Percentiles rank a stretch among this genome's conserved stretches.
Conservation (phyloP, 2,797 vertebrate genomes). For the Enteromius argenteus region DNA sequence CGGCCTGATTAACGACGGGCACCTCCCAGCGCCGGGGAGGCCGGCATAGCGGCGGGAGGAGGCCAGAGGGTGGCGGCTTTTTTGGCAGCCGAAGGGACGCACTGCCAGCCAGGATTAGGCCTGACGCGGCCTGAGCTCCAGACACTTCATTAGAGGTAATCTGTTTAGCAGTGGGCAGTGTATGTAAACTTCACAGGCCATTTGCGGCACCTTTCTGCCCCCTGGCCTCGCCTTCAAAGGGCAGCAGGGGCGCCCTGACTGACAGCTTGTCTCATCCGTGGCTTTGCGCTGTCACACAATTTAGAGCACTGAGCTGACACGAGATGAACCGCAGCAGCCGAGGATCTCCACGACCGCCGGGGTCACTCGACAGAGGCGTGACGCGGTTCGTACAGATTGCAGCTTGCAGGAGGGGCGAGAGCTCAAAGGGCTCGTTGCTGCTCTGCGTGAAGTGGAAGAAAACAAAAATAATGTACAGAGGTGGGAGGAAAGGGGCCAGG, state of each 20-base stretch:
- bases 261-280: slow-evolving; percentile 92
- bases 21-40: slow-evolving; percentile 88
- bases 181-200: slow-evolving; percentile 99
- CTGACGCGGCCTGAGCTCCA: slow-evolving; percentile 93
- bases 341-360: slow-evolving; percentile 49
- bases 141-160: slow-evolving; percentile 99
- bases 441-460: slow-evolving; percentile 31
- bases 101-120: slow-evolving; percentile 98
- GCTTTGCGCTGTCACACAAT: slow-evolving; percentile 87
- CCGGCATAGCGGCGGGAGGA: slow-evolving; percentile 84
- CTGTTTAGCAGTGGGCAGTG: slow-evolving; percentile 99
- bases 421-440: slow-evolving; percentile 38
- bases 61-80: slow-evolving; percentile 89
- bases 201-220: slow-evolving; percentile 92
- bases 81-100: slow-evolving; percentile 97
- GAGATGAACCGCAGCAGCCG: slow-evolving; percentile 54
- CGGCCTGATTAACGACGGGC: slow-evolving; percentile 93
- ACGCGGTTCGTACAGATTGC: slow-evolving; percentile 68
- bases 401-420: slow-evolving; percentile 58
- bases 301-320: slow-evolving; percentile 75
- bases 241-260: slow-evolving; percentile 85
- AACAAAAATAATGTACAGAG: slow-evolving; percentile 57
- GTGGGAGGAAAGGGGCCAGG: slow-evolving; percentile 31
- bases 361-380: slow-evolving; percentile 57
- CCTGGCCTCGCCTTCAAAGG: slow-evolving; percentile 94